phyloP scores from a whole-genome alignment of 2,113 vertebrate genomes.

The Hymenochirus boettgeri region DNA sequence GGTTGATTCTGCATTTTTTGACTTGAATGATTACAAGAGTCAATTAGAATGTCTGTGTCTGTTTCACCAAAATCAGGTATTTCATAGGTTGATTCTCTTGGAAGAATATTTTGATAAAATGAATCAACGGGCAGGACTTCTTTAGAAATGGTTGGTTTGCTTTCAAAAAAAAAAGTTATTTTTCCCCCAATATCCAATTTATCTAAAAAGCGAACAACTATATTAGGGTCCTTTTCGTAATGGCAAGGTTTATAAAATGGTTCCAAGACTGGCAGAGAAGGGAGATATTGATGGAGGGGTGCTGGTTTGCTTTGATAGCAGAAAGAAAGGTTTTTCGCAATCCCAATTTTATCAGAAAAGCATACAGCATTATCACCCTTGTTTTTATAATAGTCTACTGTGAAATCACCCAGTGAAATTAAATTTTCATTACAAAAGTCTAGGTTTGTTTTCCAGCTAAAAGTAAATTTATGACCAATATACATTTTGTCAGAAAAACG shows the following conservation, averaged over 20 bases:
- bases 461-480: neutral
- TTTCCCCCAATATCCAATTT: too few species aligned
- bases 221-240: too few species aligned
- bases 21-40: neutral
- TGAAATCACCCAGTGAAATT: too few species aligned
- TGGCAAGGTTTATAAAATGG: neutral
- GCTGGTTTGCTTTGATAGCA: neutral
- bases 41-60: neutral
- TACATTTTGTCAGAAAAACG: neutral
- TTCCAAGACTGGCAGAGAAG: neutral
- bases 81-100: neutral
- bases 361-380: neutral
- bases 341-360: neutral
- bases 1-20: neutral
- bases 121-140: too few species aligned
- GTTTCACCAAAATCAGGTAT: slow-evolving; percentile 7
- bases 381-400: neutral
- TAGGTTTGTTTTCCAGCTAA: too few species aligned
- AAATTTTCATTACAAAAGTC: too few species aligned
- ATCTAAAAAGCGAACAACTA: too few species aligned
- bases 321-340: neutral
- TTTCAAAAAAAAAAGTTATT: too few species aligned
- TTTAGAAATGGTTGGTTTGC: too few species aligned
- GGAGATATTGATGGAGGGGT: neutral
- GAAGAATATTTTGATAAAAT: neutral